These are phyloP conservation scores for Pegoplata infirma DNA, from an alignment of 2,888 invertebrate species.

Conservation along the genomic window DNA sequence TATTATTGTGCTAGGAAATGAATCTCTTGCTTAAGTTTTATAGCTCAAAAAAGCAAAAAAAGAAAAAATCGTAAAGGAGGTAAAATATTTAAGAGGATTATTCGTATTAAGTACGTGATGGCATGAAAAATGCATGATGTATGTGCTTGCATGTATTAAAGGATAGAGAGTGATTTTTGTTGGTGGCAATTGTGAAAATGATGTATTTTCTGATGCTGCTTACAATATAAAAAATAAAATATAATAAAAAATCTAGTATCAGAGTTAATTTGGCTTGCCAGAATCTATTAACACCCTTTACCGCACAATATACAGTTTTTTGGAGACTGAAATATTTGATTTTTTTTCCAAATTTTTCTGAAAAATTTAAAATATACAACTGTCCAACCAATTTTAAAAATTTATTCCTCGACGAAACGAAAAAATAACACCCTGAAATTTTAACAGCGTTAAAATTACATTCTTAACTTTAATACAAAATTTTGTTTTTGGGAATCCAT, in stretches of 20 bases:
- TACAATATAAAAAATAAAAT: conserved; percentile 9
- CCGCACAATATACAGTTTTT: too few species aligned
- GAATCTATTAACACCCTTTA: too few species aligned
- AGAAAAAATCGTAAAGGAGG: not conserved
- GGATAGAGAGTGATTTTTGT: conserved; percentile 23
- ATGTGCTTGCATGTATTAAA: conserved; percentile 3
- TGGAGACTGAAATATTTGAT: not conserved
- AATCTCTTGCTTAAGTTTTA: conserved; percentile 52
- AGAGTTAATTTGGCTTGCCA: too few species aligned
- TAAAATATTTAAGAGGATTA: conserved; percentile 45
- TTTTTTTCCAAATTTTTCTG: too few species aligned
- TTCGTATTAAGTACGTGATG: conserved; percentile 50
- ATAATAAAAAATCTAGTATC: not conserved
- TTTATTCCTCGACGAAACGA: too few species aligned
- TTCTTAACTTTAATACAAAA: too few species aligned
- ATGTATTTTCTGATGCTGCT: conserved; percentile 20
- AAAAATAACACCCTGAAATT: too few species aligned
- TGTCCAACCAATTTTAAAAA: too few species aligned
- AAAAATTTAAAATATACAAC: too few species aligned
- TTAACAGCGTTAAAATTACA: too few species aligned
- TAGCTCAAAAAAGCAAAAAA: conserved; percentile 22
- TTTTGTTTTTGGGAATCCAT: too few species aligned
- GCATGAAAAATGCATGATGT: conserved; percentile 15
- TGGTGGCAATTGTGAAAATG: conserved; percentile 49
- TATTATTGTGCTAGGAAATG: conserved; percentile 43